Conservation (phyloP, 2,797 vertebrate genomes). For the Etheostoma nigrum region DNA sequence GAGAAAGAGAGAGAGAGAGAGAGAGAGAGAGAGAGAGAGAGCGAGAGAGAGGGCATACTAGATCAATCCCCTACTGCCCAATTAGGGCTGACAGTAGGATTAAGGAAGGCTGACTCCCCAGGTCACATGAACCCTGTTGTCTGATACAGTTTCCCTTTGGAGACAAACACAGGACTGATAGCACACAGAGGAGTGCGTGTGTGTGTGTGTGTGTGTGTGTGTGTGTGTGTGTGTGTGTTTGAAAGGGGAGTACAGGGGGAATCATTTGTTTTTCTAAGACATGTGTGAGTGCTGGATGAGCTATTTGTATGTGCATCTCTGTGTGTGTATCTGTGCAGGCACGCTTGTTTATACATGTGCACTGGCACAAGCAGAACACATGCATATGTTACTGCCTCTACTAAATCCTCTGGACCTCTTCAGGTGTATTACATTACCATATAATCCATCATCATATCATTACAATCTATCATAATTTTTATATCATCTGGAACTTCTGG, state of each 20-base stretch:
- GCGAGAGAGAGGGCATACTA: slow-evolving; percentile 43
- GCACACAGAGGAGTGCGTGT: slow-evolving; percentile 48
- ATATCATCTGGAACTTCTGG: slow-evolving; percentile 26
- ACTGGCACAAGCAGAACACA: slow-evolving; percentile 33
- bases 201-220: slow-evolving; percentile 8
- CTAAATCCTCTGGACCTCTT: slow-evolving; percentile 41
- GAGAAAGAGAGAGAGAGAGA: background rate
- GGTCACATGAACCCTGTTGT: slow-evolving; percentile 80
- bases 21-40: background rate
- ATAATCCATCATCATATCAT: slow-evolving; percentile 59
- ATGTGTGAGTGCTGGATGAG: slow-evolving; percentile 37
- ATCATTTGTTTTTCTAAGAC: slow-evolving; percentile 67
- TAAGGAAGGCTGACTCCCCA: slow-evolving; percentile 78
- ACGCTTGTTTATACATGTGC: slow-evolving; percentile 44
- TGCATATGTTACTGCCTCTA: slow-evolving; percentile 21
- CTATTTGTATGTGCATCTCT: slow-evolving; percentile 3
- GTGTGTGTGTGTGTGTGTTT: slow-evolving; percentile 20
- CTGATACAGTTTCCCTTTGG: slow-evolving; percentile 78
- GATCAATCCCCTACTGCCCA: slow-evolving; percentile 81
- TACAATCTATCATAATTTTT: slow-evolving; percentile 44
- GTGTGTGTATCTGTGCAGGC: slow-evolving; percentile 15
- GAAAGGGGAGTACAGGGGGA: slow-evolving; percentile 38
- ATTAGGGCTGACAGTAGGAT: slow-evolving; percentile 85
- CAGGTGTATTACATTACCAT: slow-evolving; percentile 55
- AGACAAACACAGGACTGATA: slow-evolving; percentile 72